Evolutionary conservation across 2,113 vertebrate species (phyloP).

Genomic region (Nicator chloris): DNA sequence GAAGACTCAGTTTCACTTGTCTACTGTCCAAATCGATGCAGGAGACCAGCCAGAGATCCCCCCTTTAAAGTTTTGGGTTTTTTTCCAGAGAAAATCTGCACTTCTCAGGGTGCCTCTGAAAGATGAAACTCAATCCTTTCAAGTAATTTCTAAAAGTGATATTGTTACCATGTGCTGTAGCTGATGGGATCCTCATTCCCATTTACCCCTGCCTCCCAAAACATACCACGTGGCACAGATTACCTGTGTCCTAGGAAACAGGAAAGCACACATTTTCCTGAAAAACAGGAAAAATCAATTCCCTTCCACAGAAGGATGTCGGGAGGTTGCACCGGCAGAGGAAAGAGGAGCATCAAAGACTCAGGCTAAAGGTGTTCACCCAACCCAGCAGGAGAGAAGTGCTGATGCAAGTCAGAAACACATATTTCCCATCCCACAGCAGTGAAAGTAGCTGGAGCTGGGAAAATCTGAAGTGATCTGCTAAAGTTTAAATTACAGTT

Average conservation of each 20-base stretch:
- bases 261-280: neutral
- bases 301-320: rapidly evolving
- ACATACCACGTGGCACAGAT: neutral
- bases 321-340: neutral
- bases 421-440: neutral
- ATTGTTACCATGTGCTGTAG: neutral
- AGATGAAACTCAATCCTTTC: neutral
- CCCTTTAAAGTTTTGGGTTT: neutral
- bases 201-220: neutral
- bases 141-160: neutral
- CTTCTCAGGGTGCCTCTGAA: neutral
- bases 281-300: neutral
- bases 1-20: neutral
- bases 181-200: neutral
- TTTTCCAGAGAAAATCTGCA: neutral
- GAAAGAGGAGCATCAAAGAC: neutral
- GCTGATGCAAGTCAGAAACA: neutral
- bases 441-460: neutral
- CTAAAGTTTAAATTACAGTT: neutral
- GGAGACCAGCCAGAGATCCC: neutral
- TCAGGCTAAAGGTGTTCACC: neutral
- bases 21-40: neutral
- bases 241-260: neutral
- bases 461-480: neutral
- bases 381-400: neutral